Evolutionary conservation across 2,797 vertebrate genomes (phyloP).

Genomic region (Mormyrops boulengeri): DNA sequence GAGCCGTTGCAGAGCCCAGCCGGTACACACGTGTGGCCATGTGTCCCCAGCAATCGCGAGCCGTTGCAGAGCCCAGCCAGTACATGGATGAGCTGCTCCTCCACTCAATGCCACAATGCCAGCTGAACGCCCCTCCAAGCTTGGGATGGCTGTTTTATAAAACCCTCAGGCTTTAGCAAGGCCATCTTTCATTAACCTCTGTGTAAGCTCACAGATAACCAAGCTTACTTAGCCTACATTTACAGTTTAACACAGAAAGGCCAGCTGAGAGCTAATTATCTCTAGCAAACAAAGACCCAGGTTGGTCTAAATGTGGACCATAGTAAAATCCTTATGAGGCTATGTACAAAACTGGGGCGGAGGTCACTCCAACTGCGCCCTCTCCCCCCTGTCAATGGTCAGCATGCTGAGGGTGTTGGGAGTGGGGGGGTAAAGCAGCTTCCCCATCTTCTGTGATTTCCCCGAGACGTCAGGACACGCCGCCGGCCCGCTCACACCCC

Average conservation of each 20-base stretch:
- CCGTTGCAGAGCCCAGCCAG: not conserved
- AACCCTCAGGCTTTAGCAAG: not conserved
- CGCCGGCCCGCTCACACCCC: not conserved
- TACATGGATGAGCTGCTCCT: not conserved
- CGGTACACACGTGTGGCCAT: not conserved
- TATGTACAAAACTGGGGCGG: not conserved
- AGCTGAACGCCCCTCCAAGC: not conserved
- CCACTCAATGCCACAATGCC: not conserved
- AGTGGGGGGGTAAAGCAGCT: not conserved
- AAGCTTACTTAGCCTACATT: not conserved
- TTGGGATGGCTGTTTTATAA: not conserved
- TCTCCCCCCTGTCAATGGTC: not conserved
- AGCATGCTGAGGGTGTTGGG: not conserved
- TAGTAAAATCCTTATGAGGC: not conserved
- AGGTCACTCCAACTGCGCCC: not conserved
- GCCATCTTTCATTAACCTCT: constrained; percentile 1
- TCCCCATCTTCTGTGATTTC: not conserved
- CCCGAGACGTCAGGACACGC: not conserved
- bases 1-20: not conserved
- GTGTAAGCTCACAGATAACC: not conserved
- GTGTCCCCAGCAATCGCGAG: no score
- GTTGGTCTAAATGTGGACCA: not conserved
- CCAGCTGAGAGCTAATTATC: not conserved
- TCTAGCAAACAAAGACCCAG: not conserved
- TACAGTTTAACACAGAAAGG: not conserved